Conservation (phyloP, 2,113 vertebrate genomes). For the Pomatostomus ruficeps region DNA sequence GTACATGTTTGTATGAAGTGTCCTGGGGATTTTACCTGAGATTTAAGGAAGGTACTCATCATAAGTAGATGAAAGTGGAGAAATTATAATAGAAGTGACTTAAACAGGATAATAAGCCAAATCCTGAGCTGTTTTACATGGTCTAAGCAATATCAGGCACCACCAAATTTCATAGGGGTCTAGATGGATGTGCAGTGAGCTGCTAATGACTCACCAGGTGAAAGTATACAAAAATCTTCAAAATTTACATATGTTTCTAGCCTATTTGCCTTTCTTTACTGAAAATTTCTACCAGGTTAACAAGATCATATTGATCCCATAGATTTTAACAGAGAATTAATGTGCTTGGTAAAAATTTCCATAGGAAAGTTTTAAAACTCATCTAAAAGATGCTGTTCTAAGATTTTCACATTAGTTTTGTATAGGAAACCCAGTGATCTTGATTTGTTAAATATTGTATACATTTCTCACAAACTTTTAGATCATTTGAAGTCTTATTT, state of each 20-base stretch:
- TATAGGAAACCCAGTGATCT: not conserved
- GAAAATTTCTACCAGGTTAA: not conserved
- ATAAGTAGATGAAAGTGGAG: not conserved
- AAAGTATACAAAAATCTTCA: not conserved
- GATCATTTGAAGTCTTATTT: not conserved
- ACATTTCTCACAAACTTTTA: not conserved
- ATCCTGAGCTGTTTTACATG: not conserved
- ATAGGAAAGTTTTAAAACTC: not conserved
- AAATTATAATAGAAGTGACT: not conserved
- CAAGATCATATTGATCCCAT: not conserved
- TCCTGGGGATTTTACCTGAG: not conserved
- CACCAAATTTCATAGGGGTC: not conserved
- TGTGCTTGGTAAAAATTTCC: not conserved
- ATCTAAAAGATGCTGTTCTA: not conserved
- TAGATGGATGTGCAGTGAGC: not conserved
- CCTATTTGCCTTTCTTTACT: not conserved
- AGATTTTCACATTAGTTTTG: not conserved
- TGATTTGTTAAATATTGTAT: not conserved
- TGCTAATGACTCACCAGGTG: not conserved
- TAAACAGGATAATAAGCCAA: not conserved
- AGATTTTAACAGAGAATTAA: not conserved
- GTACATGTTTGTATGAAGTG: not conserved
- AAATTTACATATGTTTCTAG: not conserved
- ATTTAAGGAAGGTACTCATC: not conserved
- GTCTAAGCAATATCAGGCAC: not conserved